These are phyloP conservation scores for Melipona beecheii DNA, from an alignment of 2,888 invertebrate genomes.

Conservation along the genomic window DNA sequence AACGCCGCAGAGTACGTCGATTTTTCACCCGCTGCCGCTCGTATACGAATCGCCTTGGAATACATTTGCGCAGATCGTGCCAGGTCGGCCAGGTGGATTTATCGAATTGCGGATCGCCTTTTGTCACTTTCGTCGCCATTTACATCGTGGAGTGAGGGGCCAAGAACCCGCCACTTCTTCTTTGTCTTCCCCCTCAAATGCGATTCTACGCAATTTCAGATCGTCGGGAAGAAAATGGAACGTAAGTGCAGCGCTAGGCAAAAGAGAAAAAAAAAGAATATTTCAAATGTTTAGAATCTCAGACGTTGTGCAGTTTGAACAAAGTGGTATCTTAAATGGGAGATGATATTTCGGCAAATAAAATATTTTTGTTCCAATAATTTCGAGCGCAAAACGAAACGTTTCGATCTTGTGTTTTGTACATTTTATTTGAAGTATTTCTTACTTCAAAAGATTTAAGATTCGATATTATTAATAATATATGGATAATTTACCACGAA, in stretches of 20 bases:
- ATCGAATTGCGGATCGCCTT: slow-evolving; percentile 26
- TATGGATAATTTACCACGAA: no score
- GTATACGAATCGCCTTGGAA: background rate
- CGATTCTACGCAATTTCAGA: background rate
- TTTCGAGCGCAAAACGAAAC: no score
- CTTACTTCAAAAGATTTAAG: no score
- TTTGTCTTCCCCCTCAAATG: background rate
- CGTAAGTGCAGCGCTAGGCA: background rate
- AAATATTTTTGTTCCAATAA: no score
- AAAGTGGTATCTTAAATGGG: no score
- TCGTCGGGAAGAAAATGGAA: background rate
- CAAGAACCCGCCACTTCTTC: background rate
- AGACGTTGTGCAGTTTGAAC: no score
- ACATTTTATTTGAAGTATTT: no score
- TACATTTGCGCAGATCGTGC: slow-evolving; percentile 26
- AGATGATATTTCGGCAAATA: no score
- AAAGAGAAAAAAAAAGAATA: background rate
- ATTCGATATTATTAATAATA: no score
- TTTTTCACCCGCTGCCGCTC: slow-evolving; percentile 25
- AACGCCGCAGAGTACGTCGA: slow-evolving; percentile 27
- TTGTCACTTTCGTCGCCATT: background rate
- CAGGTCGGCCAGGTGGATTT: background rate
- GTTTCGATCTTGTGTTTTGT: no score
- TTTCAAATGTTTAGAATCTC: no score
- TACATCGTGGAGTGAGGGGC: background rate